Evolutionary conservation across 2,888 invertebrate genomes (phyloP).

Genomic region (Melinaea menophilus): DNA sequence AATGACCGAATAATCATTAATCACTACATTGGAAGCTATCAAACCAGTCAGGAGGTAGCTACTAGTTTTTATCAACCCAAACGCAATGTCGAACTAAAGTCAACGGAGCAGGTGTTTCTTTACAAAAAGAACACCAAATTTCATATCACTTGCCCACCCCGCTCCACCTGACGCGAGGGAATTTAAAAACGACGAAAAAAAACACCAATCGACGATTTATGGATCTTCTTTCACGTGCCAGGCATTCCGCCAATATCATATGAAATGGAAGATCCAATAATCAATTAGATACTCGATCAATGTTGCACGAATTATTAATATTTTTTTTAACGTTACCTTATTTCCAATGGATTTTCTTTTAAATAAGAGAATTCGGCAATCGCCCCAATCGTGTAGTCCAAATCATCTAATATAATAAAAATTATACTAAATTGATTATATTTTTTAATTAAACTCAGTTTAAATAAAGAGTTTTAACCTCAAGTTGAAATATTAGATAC

Average conservation of each 20-base stretch:
- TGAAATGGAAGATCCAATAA: conserved; percentile 14
- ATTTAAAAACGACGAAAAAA: conserved; percentile 62
- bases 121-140: conserved; percentile 27
- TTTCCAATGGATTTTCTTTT: no score
- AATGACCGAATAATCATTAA: conserved; percentile 1
- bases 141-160: conserved; percentile 37
- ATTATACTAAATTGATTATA: no score
- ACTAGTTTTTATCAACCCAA: conserved; percentile 13
- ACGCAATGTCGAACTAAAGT: conserved; percentile 36
- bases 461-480: no score
- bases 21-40: conserved; percentile 9
- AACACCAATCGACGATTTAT: conserved; percentile 52
- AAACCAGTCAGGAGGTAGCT: conserved; percentile 6
- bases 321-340: no score
- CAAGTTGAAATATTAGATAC: no score
- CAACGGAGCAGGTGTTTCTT: conserved; percentile 35
- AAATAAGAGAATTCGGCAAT: no score
- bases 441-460: no score
- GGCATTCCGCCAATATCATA: conserved; percentile 29
- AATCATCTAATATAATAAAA: no score
- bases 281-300: conserved; percentile 6
- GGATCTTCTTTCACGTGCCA: conserved; percentile 37
- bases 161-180: conserved; percentile 60
- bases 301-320: neutral
- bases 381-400: no score